Conservation (phyloP, 1,140 invertebrate genomes). For the Paraescarpia echinospica region DNA sequence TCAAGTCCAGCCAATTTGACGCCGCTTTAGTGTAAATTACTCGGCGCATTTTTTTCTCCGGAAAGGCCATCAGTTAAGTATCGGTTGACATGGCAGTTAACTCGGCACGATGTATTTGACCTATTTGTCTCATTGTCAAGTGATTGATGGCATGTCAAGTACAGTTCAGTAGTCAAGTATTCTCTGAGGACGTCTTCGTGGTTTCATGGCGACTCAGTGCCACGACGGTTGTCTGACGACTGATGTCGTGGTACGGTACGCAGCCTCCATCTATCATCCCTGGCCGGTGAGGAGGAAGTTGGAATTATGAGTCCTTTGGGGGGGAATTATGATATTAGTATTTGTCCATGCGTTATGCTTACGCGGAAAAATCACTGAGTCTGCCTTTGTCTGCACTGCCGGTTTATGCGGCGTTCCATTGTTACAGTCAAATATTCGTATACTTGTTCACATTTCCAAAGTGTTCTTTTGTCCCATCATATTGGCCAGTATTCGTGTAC, state of each 20-base stretch:
- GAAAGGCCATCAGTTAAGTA: background rate
- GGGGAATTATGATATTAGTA: background rate
- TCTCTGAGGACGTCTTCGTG: background rate
- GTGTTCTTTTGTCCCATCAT: background rate
- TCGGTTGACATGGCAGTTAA: background rate
- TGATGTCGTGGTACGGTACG: background rate
- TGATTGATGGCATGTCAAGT: background rate
- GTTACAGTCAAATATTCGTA: no score
- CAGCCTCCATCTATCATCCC: background rate
- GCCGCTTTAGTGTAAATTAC: background rate
- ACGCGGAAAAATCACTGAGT: background rate
- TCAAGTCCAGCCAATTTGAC: background rate
- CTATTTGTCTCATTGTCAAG: background rate
- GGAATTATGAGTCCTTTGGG: background rate
- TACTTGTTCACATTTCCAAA: no score
- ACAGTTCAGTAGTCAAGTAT: background rate
- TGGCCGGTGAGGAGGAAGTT: background rate
- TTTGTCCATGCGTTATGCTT: background rate
- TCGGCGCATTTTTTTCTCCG: background rate
- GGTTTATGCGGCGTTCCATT: background rate
- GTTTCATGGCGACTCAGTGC: background rate
- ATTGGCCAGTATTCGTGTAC: background rate
- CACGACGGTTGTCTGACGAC: background rate
- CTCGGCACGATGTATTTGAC: background rate
- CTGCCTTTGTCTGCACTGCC: background rate